phyloP scores from a whole-genome alignment of 2,888 invertebrate genomes.

The Lasius fuliginosus region DNA sequence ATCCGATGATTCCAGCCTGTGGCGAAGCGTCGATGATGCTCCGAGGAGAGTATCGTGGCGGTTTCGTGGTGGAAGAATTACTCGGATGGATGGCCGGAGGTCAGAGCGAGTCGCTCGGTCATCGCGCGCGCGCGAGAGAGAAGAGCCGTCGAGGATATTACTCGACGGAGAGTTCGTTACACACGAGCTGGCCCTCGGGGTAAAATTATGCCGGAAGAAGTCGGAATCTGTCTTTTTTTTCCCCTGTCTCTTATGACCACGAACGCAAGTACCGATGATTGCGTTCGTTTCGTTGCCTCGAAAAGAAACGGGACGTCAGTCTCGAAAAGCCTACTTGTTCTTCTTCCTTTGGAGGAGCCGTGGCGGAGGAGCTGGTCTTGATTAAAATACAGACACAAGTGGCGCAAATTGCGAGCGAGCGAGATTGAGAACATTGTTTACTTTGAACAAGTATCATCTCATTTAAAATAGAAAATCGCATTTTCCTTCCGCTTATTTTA shows the following conservation, averaged over 20 bases:
- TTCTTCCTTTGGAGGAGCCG: not conserved
- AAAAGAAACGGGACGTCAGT: constrained; percentile 3
- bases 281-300: constrained; percentile 30
- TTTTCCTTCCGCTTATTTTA: not conserved
- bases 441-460: constrained; percentile 28
- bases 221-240: constrained; percentile 37
- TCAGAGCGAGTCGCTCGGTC: constrained; percentile 77
- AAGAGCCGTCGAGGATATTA: constrained; percentile 72
- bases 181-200: constrained; percentile 72
- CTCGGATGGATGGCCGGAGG: constrained; percentile 75
- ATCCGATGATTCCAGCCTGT: constrained; percentile 37
- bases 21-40: constrained; percentile 18
- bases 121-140: constrained; percentile 56
- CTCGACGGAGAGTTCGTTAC: constrained; percentile 74
- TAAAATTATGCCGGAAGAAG: constrained; percentile 77
- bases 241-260: constrained; percentile 39
- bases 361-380: constrained; percentile 6
- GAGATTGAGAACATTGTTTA: not conserved
- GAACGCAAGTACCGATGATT: constrained; percentile 40
- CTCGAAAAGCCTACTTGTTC: constrained; percentile 31
- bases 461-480: constrained; percentile 14
- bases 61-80: constrained; percentile 77
- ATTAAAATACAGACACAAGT: constrained; percentile 27
- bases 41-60: constrained; percentile 76
- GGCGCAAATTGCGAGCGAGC: constrained; percentile 18